Base-by-base conservation (phyloP, 2,888 invertebrate genomes). In the Morpho deidamia region DNA sequence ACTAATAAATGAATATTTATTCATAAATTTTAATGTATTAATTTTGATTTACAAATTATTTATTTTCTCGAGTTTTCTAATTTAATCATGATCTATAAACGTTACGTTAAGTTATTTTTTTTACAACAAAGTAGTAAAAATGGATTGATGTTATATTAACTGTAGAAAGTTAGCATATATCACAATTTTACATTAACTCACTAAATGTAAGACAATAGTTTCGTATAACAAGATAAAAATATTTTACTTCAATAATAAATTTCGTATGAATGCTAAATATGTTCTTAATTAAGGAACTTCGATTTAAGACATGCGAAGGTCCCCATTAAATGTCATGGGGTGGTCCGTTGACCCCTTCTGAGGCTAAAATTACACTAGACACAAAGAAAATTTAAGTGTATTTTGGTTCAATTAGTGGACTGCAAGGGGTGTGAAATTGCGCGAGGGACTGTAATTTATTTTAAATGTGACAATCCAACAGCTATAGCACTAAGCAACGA, bases 381-480 rank as follows among this genome's bases (percentile, higher is more conserved):
- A 81, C 83, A 83, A 84, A 84, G 84, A 83, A 82, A 84, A 82
- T 83, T 80, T 81, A 78, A 83, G 81, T 81, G 81, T 83, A 83
- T 84, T 84, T 83, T 80, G 81, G 84, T 80, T 72, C 82, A 83
- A 84, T 84, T 84, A 83, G 79, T 77, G 74, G 74, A 73, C 65
- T 66, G 73, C 65, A 69, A 72, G 71, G 83, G 84, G 83, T 83
- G 83, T 80, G 77, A 83, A 82, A 84, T 83, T 81, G 77, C 72
- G 74, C 75, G 68, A 74, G 79, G 73, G 74, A 64, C 69, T 70
- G 77, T 79, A 76, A 83, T 83, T 83, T 83, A 81, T 82, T 83
- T 81, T 76, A 77, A 82, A 74, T 80, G 83, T 79, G 76, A 79
- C 78, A 79, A 69, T 61, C 63, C 58, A 70, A 71, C 68, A 70